A percentile compares a stretch with the other conserved stretches of the same genome.
Conservation (phyloP, 1,140 invertebrate species). For the Aplysia californica region DNA sequence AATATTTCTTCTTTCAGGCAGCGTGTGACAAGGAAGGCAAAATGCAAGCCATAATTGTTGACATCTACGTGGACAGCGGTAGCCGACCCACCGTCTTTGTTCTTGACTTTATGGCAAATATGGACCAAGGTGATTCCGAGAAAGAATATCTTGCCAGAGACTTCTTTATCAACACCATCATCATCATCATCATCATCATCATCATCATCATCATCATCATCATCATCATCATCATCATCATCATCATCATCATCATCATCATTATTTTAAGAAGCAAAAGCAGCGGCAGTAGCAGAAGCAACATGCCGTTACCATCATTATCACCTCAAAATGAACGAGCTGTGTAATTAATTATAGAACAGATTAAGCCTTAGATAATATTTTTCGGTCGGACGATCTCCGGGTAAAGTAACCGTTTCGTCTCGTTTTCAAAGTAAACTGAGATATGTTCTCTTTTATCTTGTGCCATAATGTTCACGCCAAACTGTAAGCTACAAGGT, state of each 20-base stretch:
- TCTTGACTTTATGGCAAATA: not conserved
- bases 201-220: constrained; percentile 28
- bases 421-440: too few relatives aligned
- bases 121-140: not conserved
- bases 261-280: not conserved
- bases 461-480: too few relatives aligned
- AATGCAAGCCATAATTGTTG: not conserved
- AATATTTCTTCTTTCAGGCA: too few relatives aligned
- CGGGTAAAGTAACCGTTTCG: too few relatives aligned
- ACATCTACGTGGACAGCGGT: not conserved
- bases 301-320: not conserved
- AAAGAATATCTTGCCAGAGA: too few relatives aligned
- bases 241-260: constrained; percentile 31
- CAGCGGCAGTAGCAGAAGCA: not conserved
- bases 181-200: constrained; percentile 23
- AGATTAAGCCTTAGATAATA: too few relatives aligned
- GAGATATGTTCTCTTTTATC: too few relatives aligned
- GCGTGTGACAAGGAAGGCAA: not conserved
- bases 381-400: too few relatives aligned
- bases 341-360: too few relatives aligned
- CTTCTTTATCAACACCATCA: too few relatives aligned
- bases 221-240: constrained; percentile 30
- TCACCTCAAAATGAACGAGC: too few relatives aligned
- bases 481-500: too few relatives aligned
- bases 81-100: not conserved